Conservation (phyloP, 1,140 invertebrate genomes). For the Daktulosphaira vitifoliae region DNA sequence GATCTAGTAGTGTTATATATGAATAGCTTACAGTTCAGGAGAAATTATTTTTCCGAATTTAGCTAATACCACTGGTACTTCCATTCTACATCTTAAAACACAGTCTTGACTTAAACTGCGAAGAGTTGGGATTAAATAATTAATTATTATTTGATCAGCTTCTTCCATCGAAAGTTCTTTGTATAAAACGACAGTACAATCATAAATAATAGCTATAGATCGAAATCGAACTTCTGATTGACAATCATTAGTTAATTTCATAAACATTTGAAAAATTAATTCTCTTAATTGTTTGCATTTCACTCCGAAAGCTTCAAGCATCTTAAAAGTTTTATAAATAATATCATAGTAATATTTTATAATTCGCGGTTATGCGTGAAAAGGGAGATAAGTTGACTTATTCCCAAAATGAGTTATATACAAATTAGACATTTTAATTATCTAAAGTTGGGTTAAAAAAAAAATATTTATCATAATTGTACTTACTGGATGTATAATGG, state of each 20-base stretch:
- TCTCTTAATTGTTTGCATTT: constrained; percentile 6
- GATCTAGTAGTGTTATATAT: too few relatives aligned
- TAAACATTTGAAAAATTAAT: constrained; percentile 5
- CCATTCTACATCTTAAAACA: constrained; percentile 8
- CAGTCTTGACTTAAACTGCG: not conserved
- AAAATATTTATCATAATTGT: too few relatives aligned
- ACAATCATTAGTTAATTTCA: constrained; percentile 7
- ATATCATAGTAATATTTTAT: too few relatives aligned
- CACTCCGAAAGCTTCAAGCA: not conserved
- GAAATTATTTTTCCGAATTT: constrained; percentile 17
- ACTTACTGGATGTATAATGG: too few relatives aligned
- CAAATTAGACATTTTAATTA: too few relatives aligned
- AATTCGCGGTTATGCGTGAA: too few relatives aligned
- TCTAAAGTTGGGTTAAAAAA: too few relatives aligned
- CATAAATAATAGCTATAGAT: not conserved
- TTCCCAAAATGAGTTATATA: too few relatives aligned
- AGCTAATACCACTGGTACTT: not conserved
- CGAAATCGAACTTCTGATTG: constrained; percentile 8
- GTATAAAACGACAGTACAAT: constrained; percentile 9
- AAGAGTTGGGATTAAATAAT: constrained; percentile 15
- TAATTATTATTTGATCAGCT: not conserved
- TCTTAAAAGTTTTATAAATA: too few relatives aligned
- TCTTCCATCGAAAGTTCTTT: not conserved
- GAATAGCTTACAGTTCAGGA: constrained; percentile 2
- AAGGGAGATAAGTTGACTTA: too few relatives aligned